These are phyloP conservation scores for Leucosticte australis DNA, from an alignment of 2,113 vertebrate species.

Conservation along the genomic window DNA sequence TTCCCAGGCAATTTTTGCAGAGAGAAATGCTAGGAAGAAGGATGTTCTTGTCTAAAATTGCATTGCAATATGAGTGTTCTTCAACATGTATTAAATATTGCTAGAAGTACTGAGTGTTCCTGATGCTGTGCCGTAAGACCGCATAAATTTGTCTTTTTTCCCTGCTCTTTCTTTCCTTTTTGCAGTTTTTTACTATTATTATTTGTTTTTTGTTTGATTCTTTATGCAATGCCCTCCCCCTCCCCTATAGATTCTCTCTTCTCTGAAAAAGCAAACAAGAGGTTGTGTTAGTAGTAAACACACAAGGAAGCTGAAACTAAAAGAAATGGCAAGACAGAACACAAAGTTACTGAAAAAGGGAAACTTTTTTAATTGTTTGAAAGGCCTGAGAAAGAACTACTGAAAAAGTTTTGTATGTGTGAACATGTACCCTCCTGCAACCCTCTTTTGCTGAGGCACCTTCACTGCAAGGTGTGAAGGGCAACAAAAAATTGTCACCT, in stretches of 20 bases:
- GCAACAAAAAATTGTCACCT: not conserved
- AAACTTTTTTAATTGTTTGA: not conserved
- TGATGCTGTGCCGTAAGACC: not conserved
- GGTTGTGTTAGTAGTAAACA: not conserved
- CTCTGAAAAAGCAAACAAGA: not conserved
- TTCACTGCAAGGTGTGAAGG: not conserved
- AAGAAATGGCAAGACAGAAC: not conserved
- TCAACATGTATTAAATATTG: not conserved
- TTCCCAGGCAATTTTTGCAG: not conserved
- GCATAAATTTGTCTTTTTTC: not conserved
- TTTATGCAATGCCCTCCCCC: not conserved
- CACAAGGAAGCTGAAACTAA: not conserved
- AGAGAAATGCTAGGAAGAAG: not conserved
- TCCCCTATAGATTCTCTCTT: not conserved
- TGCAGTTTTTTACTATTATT: not conserved
- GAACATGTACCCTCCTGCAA: not conserved
- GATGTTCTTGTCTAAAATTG: not conserved
- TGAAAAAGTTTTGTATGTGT: not conserved
- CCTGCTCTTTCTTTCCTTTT: not conserved
- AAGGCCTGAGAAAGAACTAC: not conserved
- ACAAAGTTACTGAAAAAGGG: not conserved
- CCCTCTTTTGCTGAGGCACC: not conserved
- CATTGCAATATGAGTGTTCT: not conserved
- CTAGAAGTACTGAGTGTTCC: not conserved
- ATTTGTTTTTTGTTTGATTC: not conserved